These are phyloP conservation scores for Nothobranchius kuhntae DNA, from an alignment of 2,113 vertebrate genomes.

Conservation along the genomic window DNA sequence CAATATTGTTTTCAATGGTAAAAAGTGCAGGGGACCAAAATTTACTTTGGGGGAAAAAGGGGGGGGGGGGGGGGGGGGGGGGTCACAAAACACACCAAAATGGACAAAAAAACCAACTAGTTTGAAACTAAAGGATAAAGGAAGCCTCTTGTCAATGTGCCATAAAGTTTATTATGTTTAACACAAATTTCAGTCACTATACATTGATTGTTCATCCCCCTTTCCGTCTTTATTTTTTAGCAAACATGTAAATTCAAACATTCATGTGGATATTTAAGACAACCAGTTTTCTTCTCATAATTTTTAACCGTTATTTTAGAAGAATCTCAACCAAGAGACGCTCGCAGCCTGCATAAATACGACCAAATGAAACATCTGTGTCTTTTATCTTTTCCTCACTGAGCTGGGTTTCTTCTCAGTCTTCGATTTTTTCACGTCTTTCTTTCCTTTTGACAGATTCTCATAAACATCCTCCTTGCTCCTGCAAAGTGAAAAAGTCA, in stretches of 20 bases:
- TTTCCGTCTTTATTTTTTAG: slow-evolving; percentile 48
- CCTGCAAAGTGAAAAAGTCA: slow-evolving; percentile 65
- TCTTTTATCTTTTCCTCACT: slow-evolving; percentile 84
- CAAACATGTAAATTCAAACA: slow-evolving; percentile 22
- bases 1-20: no score
- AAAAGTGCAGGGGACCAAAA: no score
- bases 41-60: no score
- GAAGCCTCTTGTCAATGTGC: no score
- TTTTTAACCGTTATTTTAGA: slow-evolving; percentile 23
- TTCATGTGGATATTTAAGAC: slow-evolving; percentile 17
- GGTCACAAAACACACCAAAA: no score
- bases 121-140: no score
- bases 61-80: no score
- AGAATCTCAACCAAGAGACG: slow-evolving; percentile 1
- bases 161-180: background rate
- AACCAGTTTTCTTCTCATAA: background rate
- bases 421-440: slow-evolving; percentile 84
- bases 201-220: background rate
- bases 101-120: no score
- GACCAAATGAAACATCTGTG: slow-evolving; percentile 18
- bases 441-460: slow-evolving; percentile 85
- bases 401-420: slow-evolving; percentile 88
- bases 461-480: slow-evolving; percentile 90
- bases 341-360: slow-evolving; percentile 57
- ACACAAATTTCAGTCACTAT: background rate